These are phyloP conservation scores for Gonatopus flavifemur DNA, from an alignment of 1,140 invertebrate genomes.

Conservation along the genomic window DNA sequence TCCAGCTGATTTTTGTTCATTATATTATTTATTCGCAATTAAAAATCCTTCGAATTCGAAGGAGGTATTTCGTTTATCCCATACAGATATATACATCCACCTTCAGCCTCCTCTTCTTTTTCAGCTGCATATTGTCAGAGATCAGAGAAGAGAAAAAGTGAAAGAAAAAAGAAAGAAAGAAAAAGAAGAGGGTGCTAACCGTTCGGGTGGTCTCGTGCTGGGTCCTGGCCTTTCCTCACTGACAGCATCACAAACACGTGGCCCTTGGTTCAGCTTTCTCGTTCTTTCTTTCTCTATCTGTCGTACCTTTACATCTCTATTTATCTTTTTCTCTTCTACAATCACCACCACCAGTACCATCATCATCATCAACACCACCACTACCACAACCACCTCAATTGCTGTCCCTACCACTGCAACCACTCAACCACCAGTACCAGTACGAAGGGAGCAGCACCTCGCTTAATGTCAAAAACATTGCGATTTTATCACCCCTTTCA, in stretches of 20 bases:
- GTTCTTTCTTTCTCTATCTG: conserved; percentile 14
- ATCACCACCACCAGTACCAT: conserved; percentile 6
- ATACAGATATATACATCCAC: conserved; percentile 10
- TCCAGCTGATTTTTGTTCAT: too few relatives aligned
- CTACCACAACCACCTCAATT: not conserved
- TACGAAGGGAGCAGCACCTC: conserved; percentile 21
- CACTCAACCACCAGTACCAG: too few relatives aligned
- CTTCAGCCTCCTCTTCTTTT: conserved; percentile 14
- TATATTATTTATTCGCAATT: conserved; percentile 38
- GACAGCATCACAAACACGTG: conserved; percentile 19
- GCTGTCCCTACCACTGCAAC: conserved; percentile 11
- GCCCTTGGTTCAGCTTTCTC: conserved; percentile 12
- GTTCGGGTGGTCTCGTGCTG: conserved; percentile 38
- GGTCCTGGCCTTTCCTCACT: conserved; percentile 16
- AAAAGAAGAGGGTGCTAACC: conserved; percentile 13
- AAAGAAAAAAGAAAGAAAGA: too few relatives aligned
- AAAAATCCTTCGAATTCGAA: conserved; percentile 28
- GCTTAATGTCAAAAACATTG: conserved; percentile 43
- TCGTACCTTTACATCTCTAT: not conserved
- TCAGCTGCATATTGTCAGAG: conserved; percentile 7
- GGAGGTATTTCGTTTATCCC: conserved; percentile 16
- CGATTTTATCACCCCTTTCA: conserved; percentile 46
- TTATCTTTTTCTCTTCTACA: conserved; percentile 8
- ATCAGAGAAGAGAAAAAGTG: conserved; percentile 9
- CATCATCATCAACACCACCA: conserved; percentile 5